phyloP scores from a whole-genome alignment of 2,113 vertebrate genomes.

The Prolemur simus region DNA sequence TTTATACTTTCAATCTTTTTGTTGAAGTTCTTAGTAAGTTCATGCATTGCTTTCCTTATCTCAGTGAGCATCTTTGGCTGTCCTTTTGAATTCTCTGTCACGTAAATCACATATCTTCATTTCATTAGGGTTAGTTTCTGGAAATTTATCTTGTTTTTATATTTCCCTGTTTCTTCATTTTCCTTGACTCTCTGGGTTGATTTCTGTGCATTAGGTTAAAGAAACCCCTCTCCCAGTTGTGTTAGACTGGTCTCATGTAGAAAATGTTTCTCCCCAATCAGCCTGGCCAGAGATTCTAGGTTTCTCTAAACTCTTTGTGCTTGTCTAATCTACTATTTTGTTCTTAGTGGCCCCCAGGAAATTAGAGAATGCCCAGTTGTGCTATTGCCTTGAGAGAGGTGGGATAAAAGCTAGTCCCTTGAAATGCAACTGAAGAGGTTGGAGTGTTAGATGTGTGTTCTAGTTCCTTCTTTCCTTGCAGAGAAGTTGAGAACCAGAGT shows the following conservation, averaged over 20 bases:
- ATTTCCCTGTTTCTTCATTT: neutral
- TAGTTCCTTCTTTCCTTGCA: neutral
- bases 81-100: neutral
- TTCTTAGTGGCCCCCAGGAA: neutral
- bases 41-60: neutral
- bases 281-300: neutral
- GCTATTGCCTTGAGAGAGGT: neutral
- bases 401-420: neutral
- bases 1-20: neutral
- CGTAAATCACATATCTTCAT: neutral
- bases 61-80: neutral
- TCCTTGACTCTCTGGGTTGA: neutral
- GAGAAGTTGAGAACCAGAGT: neutral
- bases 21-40: neutral
- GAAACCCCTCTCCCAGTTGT: neutral
- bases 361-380: neutral
- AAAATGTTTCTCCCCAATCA: neutral
- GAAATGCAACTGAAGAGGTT: too few species aligned
- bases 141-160: neutral
- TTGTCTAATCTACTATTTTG: neutral
- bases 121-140: neutral
- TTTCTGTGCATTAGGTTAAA: neutral
- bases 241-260: neutral
- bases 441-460: neutral
- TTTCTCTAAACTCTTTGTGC: too few species aligned